Base-by-base conservation (phyloP, 2,888 invertebrate species). In the Sycophila texana region DNA sequence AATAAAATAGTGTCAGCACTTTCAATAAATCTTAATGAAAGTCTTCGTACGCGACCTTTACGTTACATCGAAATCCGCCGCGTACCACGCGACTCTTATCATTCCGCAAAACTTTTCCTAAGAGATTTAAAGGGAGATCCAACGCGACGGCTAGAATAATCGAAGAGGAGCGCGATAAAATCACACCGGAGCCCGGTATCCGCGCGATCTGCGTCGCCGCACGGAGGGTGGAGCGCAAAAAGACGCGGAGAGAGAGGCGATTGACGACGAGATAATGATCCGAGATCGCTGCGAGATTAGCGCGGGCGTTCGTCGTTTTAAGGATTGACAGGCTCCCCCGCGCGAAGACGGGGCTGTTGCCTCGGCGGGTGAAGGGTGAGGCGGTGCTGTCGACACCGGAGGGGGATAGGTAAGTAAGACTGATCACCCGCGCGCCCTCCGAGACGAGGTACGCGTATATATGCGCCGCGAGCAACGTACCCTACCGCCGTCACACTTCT, bases 331-430 rank as follows among this genome's bases (percentile, higher is more conserved):
- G 82, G 72, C 67, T 75, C 70, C 53, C n/a, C 60, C 26, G 18
- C 26, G 13, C 7, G 51, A 61, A 7, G 16, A 26, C 13, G 51
- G 13, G 39, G 18, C 30, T 10, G 18, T 22, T 12, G 57, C n/a
- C 68, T 58, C 68, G 76, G 10, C 39, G 39, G 10, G 80, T 79
- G 78, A 71, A 58, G 72, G 80, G 78, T 82, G 79, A 82, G 82
- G 70, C 68, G 83, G 86, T 86, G 86, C 85, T 87, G 88, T 88
- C 88, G 87, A 85, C 87, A 83, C 74, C 71, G 58, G 26, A 39
- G 39, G 63, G 0, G 80, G 77, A 68, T 82, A 81, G 83, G 85
- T 89, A 89, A 88, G 87, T 86, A 88, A 89, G 89, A 89, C 86
- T 86, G 85, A 89, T 89, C 85, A 87, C 88, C 84, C 39, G 81